Evolutionary conservation across 2,797 vertebrate species (phyloP).

Genomic region (Silurus aristotelis): DNA sequence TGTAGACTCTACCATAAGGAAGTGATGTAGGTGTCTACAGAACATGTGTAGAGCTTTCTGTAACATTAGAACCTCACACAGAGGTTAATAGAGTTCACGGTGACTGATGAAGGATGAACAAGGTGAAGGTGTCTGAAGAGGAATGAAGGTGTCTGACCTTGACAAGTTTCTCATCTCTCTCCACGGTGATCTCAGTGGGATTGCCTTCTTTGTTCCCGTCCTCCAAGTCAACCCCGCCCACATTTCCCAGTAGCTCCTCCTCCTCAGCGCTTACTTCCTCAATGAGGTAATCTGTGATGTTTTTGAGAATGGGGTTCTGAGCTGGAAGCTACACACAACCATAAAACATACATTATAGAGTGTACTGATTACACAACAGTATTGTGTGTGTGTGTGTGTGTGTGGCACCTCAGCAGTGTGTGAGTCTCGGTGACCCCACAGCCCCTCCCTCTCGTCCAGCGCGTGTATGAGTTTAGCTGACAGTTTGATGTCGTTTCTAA

Average conservation of each 20-base stretch:
- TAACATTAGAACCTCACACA: too few species aligned
- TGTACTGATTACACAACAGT: neutral
- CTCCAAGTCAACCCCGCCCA: constrained; percentile 77
- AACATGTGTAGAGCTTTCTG: too few species aligned
- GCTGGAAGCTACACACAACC: constrained; percentile 70
- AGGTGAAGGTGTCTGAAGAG: neutral
- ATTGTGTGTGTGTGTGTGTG: neutral
- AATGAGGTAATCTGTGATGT: constrained; percentile 93
- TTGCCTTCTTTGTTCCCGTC: constrained; percentile 86
- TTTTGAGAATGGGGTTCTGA: constrained; percentile 90
- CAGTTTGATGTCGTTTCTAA: constrained; percentile 92
- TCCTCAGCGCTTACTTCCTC: constrained; percentile 94
- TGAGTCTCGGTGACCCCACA: constrained; percentile 76
- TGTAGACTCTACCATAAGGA: neutral
- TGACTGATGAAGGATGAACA: too few species aligned
- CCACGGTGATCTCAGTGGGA: constrained; percentile 85
- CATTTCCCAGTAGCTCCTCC: constrained; percentile 87
- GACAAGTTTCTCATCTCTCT: constrained; percentile 88
- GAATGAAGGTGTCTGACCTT: constrained; percentile 71
- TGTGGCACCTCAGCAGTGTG: constrained; percentile 63
- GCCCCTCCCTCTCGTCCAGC: constrained; percentile 83
- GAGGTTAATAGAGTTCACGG: too few species aligned
- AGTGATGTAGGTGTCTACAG: too few species aligned
- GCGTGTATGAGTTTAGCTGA: constrained; percentile 89
- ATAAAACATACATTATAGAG: neutral